Evolutionary conservation across 2,888 invertebrate genomes (phyloP).

Genomic region (Lycocerus yunnanus): DNA sequence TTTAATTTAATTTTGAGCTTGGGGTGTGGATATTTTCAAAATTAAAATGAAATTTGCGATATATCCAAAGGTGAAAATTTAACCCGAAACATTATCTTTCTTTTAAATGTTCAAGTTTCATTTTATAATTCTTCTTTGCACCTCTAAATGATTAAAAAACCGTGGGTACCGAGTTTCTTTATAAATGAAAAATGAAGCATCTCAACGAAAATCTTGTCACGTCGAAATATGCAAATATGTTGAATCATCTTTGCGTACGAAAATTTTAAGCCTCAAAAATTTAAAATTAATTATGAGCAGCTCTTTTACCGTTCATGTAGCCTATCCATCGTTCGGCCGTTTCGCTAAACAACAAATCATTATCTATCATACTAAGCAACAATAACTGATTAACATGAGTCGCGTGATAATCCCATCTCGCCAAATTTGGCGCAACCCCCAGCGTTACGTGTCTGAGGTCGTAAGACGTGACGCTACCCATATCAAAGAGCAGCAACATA

Average conservation of each 20-base stretch:
- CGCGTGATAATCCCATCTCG: conserved; percentile 98
- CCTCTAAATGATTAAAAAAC: too few relatives aligned
- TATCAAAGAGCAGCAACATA: conserved; percentile 90
- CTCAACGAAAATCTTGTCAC: too few relatives aligned
- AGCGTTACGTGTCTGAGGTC: conserved; percentile 93
- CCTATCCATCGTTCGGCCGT: conserved; percentile 93
- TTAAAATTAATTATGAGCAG: conserved; percentile 81
- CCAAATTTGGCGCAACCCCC: conserved; percentile 89
- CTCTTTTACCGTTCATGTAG: conserved; percentile 93
- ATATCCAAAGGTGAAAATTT: too few relatives aligned
- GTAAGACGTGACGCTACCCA: conserved; percentile 93
- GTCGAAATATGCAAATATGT: neutral
- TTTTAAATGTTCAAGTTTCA: too few relatives aligned
- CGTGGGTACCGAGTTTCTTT: too few relatives aligned
- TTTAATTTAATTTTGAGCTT: too few relatives aligned
- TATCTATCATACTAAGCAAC: conserved; percentile 82
- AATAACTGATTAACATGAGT: conserved; percentile 97
- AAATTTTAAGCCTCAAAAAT: neutral
- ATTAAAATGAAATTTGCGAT: too few relatives aligned
- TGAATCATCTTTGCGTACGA: neutral
- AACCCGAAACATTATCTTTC: too few relatives aligned
- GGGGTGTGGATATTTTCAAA: too few relatives aligned
- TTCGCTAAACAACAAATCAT: conserved; percentile 76
- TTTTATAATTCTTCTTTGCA: too few relatives aligned
- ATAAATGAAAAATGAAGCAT: too few relatives aligned